Evolutionary conservation across 1,140 invertebrate genomes (phyloP).

Genomic region (Aphelenchoides besseyi): DNA sequence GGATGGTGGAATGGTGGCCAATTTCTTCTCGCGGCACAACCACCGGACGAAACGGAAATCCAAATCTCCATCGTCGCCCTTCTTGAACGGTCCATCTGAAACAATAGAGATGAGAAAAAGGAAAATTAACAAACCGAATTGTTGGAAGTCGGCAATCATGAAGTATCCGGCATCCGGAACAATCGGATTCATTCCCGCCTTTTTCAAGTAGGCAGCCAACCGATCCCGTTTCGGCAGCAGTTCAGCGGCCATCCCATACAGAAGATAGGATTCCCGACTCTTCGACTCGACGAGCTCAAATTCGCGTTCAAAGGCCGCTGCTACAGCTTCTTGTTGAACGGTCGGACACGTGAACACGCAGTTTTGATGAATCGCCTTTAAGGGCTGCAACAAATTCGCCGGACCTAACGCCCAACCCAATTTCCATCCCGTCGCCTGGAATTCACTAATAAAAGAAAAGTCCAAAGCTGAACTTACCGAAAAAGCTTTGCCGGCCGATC

Average conservation of each 20-base stretch:
- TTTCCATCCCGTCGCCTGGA: constrained; percentile 95
- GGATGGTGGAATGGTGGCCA: constrained; percentile 86
- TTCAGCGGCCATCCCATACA: constrained; percentile 74
- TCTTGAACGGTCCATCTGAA: constrained; percentile 48
- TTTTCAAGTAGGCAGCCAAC: constrained; percentile 74
- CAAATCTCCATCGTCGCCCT: constrained; percentile 65
- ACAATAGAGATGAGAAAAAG: not conserved
- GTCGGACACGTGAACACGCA: constrained; percentile 66
- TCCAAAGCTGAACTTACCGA: not conserved
- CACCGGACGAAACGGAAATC: constrained; percentile 92
- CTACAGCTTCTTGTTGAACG: constrained; percentile 82
- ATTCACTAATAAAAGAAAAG: constrained; percentile 62
- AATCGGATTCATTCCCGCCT: constrained; percentile 82
- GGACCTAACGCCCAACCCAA: constrained; percentile 83
- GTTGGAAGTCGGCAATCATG: constrained; percentile 86
- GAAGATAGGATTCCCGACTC: constrained; percentile 74
- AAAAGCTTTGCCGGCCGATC: constrained; percentile 87
- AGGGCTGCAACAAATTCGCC: constrained; percentile 73
- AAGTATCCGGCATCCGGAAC: constrained; percentile 95
- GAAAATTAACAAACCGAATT: constrained; percentile 65
- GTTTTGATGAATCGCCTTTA: constrained; percentile 18
- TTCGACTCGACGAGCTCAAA: constrained; percentile 69
- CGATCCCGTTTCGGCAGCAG: constrained; percentile 79
- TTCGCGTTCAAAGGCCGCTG: constrained; percentile 82
- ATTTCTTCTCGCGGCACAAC: constrained; percentile 85